Conservation (phyloP, 2,888 invertebrate genomes). For the Drosophila austrosaltans region DNA sequence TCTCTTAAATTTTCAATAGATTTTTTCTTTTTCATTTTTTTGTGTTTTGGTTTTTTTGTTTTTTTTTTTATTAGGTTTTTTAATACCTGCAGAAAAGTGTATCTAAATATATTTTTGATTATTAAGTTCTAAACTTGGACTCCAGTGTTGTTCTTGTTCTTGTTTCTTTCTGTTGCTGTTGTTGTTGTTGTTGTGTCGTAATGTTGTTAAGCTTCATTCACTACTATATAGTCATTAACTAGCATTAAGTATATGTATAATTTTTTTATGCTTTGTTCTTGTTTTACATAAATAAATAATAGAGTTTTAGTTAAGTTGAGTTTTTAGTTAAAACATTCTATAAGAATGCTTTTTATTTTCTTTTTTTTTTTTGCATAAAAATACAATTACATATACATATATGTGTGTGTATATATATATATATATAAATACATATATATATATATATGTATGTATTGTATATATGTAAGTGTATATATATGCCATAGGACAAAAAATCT, state of each 20-base stretch:
- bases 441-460: slow-evolving; percentile 39
- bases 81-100: slow-evolving; percentile 79
- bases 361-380: slow-evolving; percentile 52
- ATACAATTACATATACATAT: slow-evolving; percentile 53
- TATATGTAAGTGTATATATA: slow-evolving; percentile 29
- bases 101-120: slow-evolving; percentile 79
- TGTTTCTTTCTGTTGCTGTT: slow-evolving; percentile 39
- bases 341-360: slow-evolving; percentile 58
- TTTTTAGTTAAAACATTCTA: slow-evolving; percentile 68
- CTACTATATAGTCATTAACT: slow-evolving; percentile 65
- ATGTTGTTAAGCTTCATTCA: slow-evolving; percentile 74
- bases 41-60: slow-evolving; percentile 31
- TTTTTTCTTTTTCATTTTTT: no score
- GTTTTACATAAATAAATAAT: slow-evolving; percentile 58
- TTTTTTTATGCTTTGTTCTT: background rate
- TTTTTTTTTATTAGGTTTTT: slow-evolving; percentile 31
- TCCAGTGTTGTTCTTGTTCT: slow-evolving; percentile 70
- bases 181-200: slow-evolving; percentile 49
- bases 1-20: background rate
- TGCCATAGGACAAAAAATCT: slow-evolving; percentile 33
- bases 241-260: slow-evolving; percentile 46
- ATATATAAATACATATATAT: slow-evolving; percentile 21
- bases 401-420: slow-evolving; percentile 20
- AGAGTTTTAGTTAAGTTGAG: slow-evolving; percentile 62
- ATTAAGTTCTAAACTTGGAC: slow-evolving; percentile 79